Evolutionary conservation across 2,888 invertebrate species (phyloP).

Genomic region (Tricholauxania praeusta): DNA sequence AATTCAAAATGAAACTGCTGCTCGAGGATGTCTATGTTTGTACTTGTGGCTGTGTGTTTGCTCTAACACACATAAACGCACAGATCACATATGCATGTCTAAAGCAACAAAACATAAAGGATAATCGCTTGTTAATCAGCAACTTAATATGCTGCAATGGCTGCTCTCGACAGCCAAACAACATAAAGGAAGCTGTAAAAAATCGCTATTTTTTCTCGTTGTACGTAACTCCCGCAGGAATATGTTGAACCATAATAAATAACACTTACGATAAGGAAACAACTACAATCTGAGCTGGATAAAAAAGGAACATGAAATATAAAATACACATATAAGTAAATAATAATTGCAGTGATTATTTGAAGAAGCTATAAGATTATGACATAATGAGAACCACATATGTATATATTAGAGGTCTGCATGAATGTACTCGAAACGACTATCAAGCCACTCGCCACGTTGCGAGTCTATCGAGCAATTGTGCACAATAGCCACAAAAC

Average conservation of each 20-base stretch:
- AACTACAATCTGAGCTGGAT: background rate
- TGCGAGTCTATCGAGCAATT: too few relatives aligned
- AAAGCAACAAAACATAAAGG: conserved; percentile 23
- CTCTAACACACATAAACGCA: background rate
- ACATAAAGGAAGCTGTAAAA: background rate
- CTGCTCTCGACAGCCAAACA: conserved; percentile 19
- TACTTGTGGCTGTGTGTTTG: conserved; percentile 4
- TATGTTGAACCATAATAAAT: background rate
- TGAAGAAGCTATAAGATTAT: too few relatives aligned
- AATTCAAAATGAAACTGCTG: background rate
- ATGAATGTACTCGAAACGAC: too few relatives aligned
- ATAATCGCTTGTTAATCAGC: conserved; percentile 49
- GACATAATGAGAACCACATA: too few relatives aligned
- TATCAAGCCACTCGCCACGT: too few relatives aligned
- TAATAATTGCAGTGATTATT: too few relatives aligned
- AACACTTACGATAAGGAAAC: conserved; percentile 19
- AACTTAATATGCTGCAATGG: conserved; percentile 45
- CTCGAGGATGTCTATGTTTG: background rate
- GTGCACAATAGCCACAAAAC: too few relatives aligned
- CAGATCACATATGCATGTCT: background rate
- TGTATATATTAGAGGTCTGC: too few relatives aligned
- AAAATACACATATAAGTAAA: too few relatives aligned
- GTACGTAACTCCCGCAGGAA: background rate
- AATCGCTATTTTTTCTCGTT: background rate
- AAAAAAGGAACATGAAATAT: too few relatives aligned